A percentile compares a stretch with the other conserved stretches of the same genome.
Evolutionary conservation across 2,113 vertebrate genomes (phyloP).

Genomic region (Ciconia boyciana): DNA sequence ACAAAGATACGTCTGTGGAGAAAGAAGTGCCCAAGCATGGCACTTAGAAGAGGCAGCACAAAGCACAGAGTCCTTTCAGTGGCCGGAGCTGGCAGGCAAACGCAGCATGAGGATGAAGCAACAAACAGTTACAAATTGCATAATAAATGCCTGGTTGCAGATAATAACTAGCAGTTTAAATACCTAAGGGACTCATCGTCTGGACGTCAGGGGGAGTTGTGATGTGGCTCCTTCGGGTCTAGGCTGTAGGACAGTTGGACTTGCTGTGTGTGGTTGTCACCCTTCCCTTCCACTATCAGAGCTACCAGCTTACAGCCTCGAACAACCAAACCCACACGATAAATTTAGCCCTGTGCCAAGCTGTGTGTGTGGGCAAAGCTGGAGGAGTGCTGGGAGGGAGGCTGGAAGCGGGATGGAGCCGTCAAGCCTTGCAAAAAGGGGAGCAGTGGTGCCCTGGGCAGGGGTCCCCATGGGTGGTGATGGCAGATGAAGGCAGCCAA

Average conservation of each 20-base stretch:
- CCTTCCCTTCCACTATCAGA: neutral
- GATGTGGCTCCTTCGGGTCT: neutral
- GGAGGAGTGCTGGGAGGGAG: neutral
- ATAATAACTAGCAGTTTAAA: neutral
- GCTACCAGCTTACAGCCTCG: neutral
- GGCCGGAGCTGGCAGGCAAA: neutral
- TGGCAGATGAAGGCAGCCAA: neutral
- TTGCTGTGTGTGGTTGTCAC: neutral
- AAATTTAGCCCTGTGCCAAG: neutral
- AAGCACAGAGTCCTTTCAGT: neutral
- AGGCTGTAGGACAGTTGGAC: neutral
- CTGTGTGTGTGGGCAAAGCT: neutral
- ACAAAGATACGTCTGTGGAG: neutral
- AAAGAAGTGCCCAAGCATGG: neutral
- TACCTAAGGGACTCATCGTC: neutral
- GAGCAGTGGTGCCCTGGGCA: neutral
- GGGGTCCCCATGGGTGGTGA: neutral
- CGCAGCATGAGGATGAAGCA: neutral
- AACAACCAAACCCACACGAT: accelerated
- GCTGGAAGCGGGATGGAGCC: neutral
- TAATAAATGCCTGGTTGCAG: neutral
- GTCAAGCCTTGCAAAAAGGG: neutral
- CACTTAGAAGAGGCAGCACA: neutral
- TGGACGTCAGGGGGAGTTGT: neutral
- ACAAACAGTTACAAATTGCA: neutral